Evolutionary conservation across 2,888 invertebrate genomes (phyloP).

Genomic region (Hydraecia micacea): DNA sequence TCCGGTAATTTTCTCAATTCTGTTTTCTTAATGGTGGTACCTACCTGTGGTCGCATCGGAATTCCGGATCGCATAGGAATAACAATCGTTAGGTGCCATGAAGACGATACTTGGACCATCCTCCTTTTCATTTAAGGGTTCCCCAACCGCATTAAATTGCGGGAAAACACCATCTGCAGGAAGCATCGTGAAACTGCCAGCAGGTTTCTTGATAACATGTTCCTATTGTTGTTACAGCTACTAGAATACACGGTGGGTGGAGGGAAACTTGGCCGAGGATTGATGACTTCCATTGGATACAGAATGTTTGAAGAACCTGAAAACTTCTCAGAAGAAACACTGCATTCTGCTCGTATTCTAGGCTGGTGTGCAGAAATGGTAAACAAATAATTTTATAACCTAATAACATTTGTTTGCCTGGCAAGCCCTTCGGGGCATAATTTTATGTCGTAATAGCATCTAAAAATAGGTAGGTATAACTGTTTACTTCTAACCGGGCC

Average conservation of each 20-base stretch:
- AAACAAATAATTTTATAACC: neutral
- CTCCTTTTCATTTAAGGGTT: neutral
- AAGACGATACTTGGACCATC: neutral
- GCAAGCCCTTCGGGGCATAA: neutral
- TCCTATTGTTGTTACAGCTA: conserved; percentile 32
- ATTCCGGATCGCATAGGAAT: neutral
- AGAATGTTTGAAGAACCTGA: conserved; percentile 47
- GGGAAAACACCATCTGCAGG: neutral
- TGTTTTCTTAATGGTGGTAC: neutral
- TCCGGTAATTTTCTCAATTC: neutral
- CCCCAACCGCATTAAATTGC: neutral
- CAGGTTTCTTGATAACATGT: neutral
- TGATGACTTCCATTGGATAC: conserved; percentile 39
- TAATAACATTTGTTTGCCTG: neutral
- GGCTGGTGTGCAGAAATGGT: conserved; percentile 61
- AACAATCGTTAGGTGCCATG: neutral
- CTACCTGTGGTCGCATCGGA: too few relatives aligned
- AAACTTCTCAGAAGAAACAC: conserved; percentile 41
- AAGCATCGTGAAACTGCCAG: neutral
- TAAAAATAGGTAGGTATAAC: neutral
- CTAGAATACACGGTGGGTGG: conserved; percentile 31
- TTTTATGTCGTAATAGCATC: neutral
- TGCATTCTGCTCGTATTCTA: conserved; percentile 51
- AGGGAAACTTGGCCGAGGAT: conserved; percentile 47
- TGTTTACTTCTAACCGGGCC: neutral